Percentiles rank a stretch among this genome's conserved stretches.
These are phyloP conservation scores for Accipiter virgatus DNA, from an alignment of 2,113 vertebrate species.

Conservation along the genomic window DNA sequence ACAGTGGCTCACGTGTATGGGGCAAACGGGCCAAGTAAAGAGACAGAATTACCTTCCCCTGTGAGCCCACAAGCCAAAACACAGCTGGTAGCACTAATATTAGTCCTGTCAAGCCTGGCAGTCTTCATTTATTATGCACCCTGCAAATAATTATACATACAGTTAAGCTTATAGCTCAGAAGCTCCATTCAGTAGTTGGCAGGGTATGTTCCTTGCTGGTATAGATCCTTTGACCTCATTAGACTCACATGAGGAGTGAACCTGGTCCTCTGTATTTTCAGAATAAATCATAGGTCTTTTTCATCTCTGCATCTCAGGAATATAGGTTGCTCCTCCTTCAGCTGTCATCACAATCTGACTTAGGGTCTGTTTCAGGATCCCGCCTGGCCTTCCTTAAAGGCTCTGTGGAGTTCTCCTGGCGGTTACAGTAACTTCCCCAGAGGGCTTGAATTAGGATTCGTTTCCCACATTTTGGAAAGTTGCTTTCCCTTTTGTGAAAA, in stretches of 20 bases:
- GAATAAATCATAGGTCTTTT: not conserved
- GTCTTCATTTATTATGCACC: not conserved
- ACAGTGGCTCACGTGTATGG: not conserved
- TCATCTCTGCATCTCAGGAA: not conserved
- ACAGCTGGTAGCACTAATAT: slow-evolving; percentile 4
- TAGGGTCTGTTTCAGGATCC: not conserved
- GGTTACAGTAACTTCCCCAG: not conserved
- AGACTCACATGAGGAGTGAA: not conserved
- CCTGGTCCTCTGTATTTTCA: not conserved
- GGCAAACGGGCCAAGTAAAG: not conserved
- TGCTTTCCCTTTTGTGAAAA: not conserved
- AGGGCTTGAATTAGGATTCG: not conserved
- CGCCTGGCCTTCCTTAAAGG: not conserved
- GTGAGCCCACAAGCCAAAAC: slow-evolving; percentile 22
- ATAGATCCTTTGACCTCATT: not conserved
- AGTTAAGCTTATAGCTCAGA: not conserved
- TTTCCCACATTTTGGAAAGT: not conserved
- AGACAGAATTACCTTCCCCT: not conserved
- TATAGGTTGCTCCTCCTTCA: not conserved
- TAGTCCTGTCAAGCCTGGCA: not conserved
- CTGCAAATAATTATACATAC: not conserved
- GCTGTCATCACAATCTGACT: not conserved
- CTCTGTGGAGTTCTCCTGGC: not conserved
- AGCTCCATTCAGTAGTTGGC: not conserved
- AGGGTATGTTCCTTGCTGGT: not conserved